Conservation (phyloP, 2,113 vertebrate species). For the Campylorhamphus procurvoides region DNA sequence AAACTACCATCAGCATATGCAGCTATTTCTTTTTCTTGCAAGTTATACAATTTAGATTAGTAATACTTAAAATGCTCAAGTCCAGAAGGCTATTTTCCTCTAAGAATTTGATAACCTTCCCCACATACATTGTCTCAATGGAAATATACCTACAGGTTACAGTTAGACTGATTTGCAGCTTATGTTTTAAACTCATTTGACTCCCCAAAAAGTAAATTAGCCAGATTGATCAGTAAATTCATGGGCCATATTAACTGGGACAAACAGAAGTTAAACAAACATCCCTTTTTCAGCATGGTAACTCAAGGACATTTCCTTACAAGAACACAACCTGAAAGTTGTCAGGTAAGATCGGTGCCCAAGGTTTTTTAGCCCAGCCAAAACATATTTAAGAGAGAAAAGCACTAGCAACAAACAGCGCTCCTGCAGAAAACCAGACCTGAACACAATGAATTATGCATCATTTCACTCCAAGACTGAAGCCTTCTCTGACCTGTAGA, state of each 20-base stretch:
- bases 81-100: neutral
- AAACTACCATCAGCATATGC: neutral
- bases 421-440: neutral
- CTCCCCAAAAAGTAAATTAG: neutral
- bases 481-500: neutral
- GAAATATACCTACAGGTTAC: neutral
- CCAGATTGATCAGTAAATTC: neutral
- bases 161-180: neutral
- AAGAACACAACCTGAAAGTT: neutral
- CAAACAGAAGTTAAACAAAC: neutral
- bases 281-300: neutral
- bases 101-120: neutral
- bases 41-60: neutral
- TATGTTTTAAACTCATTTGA: neutral
- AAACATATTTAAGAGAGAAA: neutral
- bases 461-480: neutral
- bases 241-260: neutral
- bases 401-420: neutral
- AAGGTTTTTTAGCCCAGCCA: neutral
- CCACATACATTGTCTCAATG: neutral
- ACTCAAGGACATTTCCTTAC: neutral
- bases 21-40: neutral
- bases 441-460: neutral
- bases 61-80: neutral
- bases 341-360: neutral